A percentile compares a stretch with the other conserved stretches of the same genome.
Conservation (phyloP, 1,140 invertebrate species). For the Heliconius eleuchia region DNA sequence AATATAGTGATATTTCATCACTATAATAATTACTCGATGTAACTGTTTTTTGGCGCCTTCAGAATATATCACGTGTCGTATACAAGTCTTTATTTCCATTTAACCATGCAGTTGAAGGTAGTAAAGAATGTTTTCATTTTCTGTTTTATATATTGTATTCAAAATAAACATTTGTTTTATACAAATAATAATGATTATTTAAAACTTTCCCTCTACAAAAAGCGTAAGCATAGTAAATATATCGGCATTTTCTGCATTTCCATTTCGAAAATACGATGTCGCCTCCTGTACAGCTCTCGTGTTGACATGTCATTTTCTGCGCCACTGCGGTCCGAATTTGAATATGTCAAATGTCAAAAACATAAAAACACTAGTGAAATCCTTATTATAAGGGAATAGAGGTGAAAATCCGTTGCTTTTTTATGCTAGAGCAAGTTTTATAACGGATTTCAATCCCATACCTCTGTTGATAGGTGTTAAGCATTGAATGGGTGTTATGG, state of each 20-base stretch:
- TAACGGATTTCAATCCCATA: constrained; percentile 24
- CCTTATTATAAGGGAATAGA: neutral
- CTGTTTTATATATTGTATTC: no score
- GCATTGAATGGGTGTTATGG: constrained; percentile 9
- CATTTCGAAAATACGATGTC: constrained; percentile 18
- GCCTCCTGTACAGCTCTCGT: constrained; percentile 29
- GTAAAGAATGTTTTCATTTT: no score
- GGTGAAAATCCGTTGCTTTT: constrained; percentile 11
- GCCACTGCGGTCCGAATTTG: constrained; percentile 52
- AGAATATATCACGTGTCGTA: no score
- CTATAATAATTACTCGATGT: no score
- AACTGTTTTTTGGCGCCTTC: no score
- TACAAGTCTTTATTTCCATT: no score
- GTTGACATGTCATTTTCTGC: constrained; percentile 69
- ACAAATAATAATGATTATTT: neutral
- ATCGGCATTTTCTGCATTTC: constrained; percentile 32
- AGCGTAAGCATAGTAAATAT: neutral
- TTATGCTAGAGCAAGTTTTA: constrained; percentile 15
- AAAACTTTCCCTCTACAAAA: neutral
- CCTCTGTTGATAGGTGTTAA: constrained; percentile 4
- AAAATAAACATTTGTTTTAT: neutral
- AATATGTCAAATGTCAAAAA: constrained; percentile 46
- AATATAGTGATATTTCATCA: no score
- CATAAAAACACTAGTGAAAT: neutral
- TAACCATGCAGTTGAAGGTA: no score